A percentile compares a stretch with the other conserved stretches of the same genome.
phyloP scores from a whole-genome alignment of 2,113 vertebrate species.

The Periophthalmus modestus region DNA sequence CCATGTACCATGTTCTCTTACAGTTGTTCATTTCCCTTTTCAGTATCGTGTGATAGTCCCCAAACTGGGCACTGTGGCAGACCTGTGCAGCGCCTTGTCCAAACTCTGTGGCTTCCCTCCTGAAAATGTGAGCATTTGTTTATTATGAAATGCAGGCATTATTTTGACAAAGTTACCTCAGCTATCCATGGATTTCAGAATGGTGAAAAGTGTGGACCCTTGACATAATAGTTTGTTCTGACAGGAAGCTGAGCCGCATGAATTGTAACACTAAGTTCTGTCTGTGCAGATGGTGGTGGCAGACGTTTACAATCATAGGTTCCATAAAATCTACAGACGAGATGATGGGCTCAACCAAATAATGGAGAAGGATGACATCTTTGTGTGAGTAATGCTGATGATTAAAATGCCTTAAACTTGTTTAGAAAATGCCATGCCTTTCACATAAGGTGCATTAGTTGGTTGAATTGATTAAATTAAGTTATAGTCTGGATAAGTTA shows the following conservation, averaged over 20 bases:
- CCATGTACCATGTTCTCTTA: no score
- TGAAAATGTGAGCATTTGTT: constrained; percentile 82
- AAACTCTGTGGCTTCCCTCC: constrained; percentile 85
- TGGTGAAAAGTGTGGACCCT: no score
- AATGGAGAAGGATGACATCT: constrained; percentile 95
- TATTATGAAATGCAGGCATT: not conserved
- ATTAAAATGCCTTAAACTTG: not conserved
- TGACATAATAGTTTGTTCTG: no score
- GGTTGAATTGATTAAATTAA: no score
- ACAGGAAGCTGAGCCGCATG: no score
- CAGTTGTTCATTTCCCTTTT: not conserved
- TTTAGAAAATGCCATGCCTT: not conserved
- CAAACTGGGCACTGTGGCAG: constrained; percentile 87
- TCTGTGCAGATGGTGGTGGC: constrained; percentile 91
- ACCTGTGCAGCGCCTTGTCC: constrained; percentile 89
- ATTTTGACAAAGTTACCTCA: not conserved
- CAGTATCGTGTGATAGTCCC: constrained; percentile 91
- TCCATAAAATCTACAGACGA: constrained; percentile 94
- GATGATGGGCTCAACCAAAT: constrained; percentile 94
- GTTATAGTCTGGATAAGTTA: no score
- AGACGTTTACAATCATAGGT: constrained; percentile 96
- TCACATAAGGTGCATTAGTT: no score
- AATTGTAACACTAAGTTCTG: not conserved
- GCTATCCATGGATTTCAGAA: no score
- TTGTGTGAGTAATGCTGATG: constrained; percentile 83